Evolutionary conservation across 2,888 invertebrate species (phyloP), one percentile per base, ranked within the genome.

Genomic region (Scaptomyza cyrtandrae): DNA sequence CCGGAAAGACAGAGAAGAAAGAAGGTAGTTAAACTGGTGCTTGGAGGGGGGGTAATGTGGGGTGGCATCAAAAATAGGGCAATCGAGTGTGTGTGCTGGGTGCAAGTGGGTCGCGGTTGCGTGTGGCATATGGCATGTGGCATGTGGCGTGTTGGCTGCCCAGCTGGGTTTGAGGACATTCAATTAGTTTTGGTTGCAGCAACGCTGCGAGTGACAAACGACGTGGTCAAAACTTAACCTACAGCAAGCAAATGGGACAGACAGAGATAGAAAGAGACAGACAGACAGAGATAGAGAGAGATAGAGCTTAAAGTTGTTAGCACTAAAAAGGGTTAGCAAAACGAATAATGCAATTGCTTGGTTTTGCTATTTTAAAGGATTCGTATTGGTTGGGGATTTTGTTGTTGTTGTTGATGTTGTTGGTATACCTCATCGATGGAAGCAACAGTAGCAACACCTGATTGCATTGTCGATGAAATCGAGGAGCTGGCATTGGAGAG

Each of bases 401-500:
- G 13, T 19, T 43, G 6, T 14, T 14, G n/a, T 10, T 16, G 19
- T 39, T 2, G 24, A 2, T 13, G 2, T 63, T 62, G 43, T 78
- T 54, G 43, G 24, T 72, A 76, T 79, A 79, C 77, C 77, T 80
- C 80, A 58, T 77, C 76, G 53, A 53, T 63, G 27, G 65, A 13
- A 14, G 35, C 31, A 29, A 35, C 31, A 27, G 19, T 45, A 39
- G 59, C 58, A 27, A 60, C 35, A 10, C 49, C 53, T n/a, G 16
- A 39, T 16, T 88, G 90, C 6, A 79, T 86, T 27, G 90, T 89
- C 29, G 63, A 41, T 29, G 64, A 41, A 29, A 63, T 62, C 29
- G 90, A 90, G 27, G 71, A 88, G 53, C 91, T 91, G 45, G 86
- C 88, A 52, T 86, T 88, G 55, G 86, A 89, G 31, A 91, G n/a